Evolutionary conservation across 2,113 vertebrate species (phyloP).

Genomic region (Platycercus adscitus): DNA sequence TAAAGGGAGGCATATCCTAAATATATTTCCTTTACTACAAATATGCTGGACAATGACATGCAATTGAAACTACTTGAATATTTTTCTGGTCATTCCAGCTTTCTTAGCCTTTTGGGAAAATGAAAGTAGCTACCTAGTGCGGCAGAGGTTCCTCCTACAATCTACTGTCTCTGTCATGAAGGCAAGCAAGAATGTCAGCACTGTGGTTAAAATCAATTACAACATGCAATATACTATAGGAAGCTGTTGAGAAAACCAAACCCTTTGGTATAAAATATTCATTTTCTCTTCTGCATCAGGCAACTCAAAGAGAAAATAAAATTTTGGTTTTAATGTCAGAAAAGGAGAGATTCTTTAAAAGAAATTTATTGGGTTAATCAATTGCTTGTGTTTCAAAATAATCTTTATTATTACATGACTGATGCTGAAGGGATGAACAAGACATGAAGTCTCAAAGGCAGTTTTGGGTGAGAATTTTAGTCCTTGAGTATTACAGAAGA

Average conservation of each 20-base stretch:
- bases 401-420: conserved; percentile 18
- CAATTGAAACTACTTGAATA: background rate
- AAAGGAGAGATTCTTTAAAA: background rate
- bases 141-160: background rate
- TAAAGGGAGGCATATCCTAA: background rate
- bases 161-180: background rate
- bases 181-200: background rate
- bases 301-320: conserved; percentile 1
- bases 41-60: background rate
- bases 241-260: background rate
- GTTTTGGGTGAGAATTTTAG: background rate
- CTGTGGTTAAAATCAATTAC: background rate
- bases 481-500: background rate
- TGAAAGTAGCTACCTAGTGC: background rate
- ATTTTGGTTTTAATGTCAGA: background rate
- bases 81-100: background rate
- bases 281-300: background rate
- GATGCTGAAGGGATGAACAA: background rate
- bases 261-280: background rate
- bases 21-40: background rate
- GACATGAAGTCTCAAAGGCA: background rate
- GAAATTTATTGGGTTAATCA: conserved; percentile 28
- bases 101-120: background rate
- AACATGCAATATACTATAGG: background rate
- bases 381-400: conserved; percentile 42